Base-by-base conservation (phyloP, 1,140 invertebrate species). In the Leucophenga varia region DNA sequence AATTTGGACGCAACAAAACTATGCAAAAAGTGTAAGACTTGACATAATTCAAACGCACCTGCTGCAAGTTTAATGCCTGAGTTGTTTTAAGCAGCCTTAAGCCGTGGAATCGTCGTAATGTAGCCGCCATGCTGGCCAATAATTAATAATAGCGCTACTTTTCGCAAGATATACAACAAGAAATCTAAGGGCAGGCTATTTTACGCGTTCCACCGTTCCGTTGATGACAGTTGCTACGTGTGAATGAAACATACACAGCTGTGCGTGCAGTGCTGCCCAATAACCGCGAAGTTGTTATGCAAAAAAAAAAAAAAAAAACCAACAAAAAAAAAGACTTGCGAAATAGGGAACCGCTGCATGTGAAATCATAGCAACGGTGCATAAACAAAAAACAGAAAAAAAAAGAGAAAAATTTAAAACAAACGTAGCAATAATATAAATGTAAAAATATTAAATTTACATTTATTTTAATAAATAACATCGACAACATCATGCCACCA, bases 91-190 rank as follows among this genome's bases (percentile, higher is more conserved):
- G 60, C 56, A 75, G 58, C 75, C 84, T 82, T 74, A 86, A 83
- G 79, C 87, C 86, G 81, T 83, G 88, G 84, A 90, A 84, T 78
- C 87, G 84, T 80, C 86, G 84, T 75, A 90, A 81, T 74, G 83
- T 81, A 72, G 87, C 86, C 83, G 88, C 87, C 88, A 90, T 90
- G 79, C 83, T 89, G 82, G 79, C 61, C 75, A 77, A 59, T n/a
- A n/a, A n/a, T n/a, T n/a, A n/a, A n/a, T n/a, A n/a, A n/a, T n/a
- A 67, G 59, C 63, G 38, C 8, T 48, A 49, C 54, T 59, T 67
- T 63, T 36, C 55, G 61, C 63, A 49, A 28, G 63, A 67, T 59
- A 56, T 65, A 51, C 63, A 54, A 59, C n/a, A n/a, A 48, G 59
- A 67, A 63, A 59, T 67, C 53, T 67, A 55, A 55, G 59, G 61